Base-by-base conservation (phyloP, 1,140 invertebrate species). In the Aphelenchoides besseyi region DNA sequence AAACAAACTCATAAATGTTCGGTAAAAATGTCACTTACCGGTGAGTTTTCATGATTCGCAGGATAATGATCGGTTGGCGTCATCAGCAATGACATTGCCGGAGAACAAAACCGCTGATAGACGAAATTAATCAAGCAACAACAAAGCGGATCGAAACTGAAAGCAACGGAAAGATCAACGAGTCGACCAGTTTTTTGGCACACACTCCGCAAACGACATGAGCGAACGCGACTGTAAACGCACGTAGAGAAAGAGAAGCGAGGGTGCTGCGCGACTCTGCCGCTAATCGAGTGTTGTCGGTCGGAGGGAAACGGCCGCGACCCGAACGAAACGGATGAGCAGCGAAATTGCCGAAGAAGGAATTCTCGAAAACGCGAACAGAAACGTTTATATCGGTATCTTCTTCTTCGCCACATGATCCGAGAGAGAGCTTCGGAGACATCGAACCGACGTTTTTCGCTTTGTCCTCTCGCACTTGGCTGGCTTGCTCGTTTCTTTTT, bases 41-140 rank as follows among this genome's bases (percentile, higher is more conserved):
- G 55, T 23, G 55, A 59, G 55, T 59, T 59, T 33, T 59, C 55
- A 33, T 59, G 55, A 59, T 59, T 59, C 26, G 18, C 5, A 16
- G 55, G 26, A 59, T 59, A 59, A 33, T 59, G 55, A 8, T 59
- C 55, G 12, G 55, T 33, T 16, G 5, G 55, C 5, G 55, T 59
- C 55, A 59, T 59, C 5, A 59, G 5, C 18, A 59, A 59, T 8
- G 55, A 59, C 55, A 59, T 59, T 48, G 41, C 41, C 12, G 12
- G 41, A 48, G 41, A 48, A 23, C 12, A 48, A 16, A 23, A 12
- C 12, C 41, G 41, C 41, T 12, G 41, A 48, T 48, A 23, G 23
- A 23, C 41, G 41, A 23, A 48, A 48, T n/a, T n/a, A n/a, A n/a
- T n/a, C n/a, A n/a, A 48, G 12, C 41, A 23, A 48, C 12, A 48